These are phyloP conservation scores for Drosophila mercatorum DNA, from an alignment of 2,888 invertebrate species.

Conservation along the genomic window DNA sequence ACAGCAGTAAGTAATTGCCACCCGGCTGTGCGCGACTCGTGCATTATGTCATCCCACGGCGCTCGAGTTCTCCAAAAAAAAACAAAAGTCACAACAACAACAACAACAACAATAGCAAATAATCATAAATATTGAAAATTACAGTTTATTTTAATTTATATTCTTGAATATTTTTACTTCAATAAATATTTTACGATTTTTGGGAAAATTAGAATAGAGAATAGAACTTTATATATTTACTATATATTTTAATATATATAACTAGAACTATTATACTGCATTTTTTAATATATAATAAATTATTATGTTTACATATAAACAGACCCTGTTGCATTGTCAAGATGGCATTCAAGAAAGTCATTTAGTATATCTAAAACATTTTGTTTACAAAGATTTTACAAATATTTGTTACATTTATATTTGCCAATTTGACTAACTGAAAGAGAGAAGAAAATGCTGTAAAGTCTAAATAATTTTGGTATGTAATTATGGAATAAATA, in stretches of 20 bases:
- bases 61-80: slow-evolving; percentile 2
- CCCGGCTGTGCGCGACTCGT: slow-evolving; percentile 1
- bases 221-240: background rate
- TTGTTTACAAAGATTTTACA: too few relatives aligned
- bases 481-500: too few relatives aligned
- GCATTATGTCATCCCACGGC: slow-evolving; percentile 13
- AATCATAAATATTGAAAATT: slow-evolving; percentile 3
- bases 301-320: too few relatives aligned
- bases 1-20: slow-evolving; percentile 19
- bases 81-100: background rate
- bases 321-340: too few relatives aligned
- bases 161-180: background rate
- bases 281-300: background rate
- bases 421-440: too few relatives aligned
- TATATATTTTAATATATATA: background rate
- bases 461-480: too few relatives aligned
- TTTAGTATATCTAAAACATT: too few relatives aligned
- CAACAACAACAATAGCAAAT: background rate
- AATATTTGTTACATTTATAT: too few relatives aligned
- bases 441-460: too few relatives aligned
- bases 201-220: background rate
- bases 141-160: slow-evolving; percentile 10
- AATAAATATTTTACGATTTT: background rate
- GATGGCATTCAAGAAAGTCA: too few relatives aligned
- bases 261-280: background rate